Percentiles rank a stretch among this genome's conserved stretches.
Evolutionary conservation across 1,140 invertebrate species (phyloP).

Genomic region (Phocides pigmalion): DNA sequence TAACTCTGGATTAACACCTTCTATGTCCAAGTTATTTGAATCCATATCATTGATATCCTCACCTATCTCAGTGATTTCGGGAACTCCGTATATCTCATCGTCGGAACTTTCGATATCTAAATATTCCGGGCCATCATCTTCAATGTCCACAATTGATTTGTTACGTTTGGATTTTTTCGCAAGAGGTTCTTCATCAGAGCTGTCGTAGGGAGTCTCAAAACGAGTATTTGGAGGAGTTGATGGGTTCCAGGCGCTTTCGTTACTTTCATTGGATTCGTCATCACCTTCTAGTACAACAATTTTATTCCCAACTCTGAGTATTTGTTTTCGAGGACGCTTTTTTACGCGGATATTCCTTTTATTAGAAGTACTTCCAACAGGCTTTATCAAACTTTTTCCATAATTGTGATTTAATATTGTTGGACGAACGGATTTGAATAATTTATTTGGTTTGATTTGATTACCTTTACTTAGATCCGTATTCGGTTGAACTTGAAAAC

Average conservation of each 20-base stretch:
- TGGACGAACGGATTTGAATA: slow-evolving; percentile 35
- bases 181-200: slow-evolving; percentile 71
- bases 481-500: background rate
- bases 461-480: background rate
- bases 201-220: slow-evolving; percentile 31
- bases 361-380: background rate
- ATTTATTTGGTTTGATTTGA: slow-evolving; percentile 36
- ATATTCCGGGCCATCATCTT: background rate
- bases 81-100: background rate
- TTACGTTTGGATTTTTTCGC: slow-evolving; percentile 55
- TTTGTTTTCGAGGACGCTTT: background rate
- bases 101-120: background rate
- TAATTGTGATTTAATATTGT: slow-evolving; percentile 24
- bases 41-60: slow-evolving; percentile 16
- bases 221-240: background rate
- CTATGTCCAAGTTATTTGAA: slow-evolving; percentile 19
- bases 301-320: no score
- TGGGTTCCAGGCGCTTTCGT: background rate
- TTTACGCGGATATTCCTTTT: background rate
- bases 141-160: background rate
- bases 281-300: no score
- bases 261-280: background rate
- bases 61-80: background rate
- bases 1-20: slow-evolving; percentile 26
- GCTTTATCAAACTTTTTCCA: slow-evolving; percentile 16